These are phyloP conservation scores for Carpatolechia fugitivella DNA, from an alignment of 2,888 invertebrate species.

Conservation along the genomic window DNA sequence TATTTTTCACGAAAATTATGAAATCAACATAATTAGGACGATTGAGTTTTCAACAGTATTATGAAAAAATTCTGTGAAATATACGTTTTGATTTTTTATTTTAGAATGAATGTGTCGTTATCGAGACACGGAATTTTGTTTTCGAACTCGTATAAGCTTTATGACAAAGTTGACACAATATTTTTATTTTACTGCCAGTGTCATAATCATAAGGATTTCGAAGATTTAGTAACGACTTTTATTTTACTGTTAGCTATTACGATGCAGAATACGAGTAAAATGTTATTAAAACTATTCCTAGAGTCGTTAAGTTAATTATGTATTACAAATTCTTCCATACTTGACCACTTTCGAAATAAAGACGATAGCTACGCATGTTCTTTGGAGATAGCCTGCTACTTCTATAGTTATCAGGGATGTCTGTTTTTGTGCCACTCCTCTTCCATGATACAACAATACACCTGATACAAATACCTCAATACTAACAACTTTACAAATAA, in stretches of 20 bases:
- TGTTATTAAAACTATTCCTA: not conserved
- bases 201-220: constrained; percentile 4
- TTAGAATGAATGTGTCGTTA: constrained; percentile 10
- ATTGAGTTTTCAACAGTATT: constrained; percentile 33
- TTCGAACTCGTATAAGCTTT: constrained; percentile 3
- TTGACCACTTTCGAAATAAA: too few relatives aligned
- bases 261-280: not conserved
- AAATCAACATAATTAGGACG: constrained; percentile 43
- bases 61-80: constrained; percentile 26
- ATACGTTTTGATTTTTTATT: constrained; percentile 13
- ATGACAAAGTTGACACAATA: constrained; percentile 5
- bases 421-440: too few relatives aligned
- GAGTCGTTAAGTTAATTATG: not conserved
- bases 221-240: not conserved
- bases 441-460: too few relatives aligned
- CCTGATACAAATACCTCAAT: too few relatives aligned
- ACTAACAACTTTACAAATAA: too few relatives aligned
- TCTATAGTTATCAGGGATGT: too few relatives aligned
- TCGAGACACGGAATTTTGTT: constrained; percentile 9
- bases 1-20: constrained; percentile 52
- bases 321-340: too few relatives aligned
- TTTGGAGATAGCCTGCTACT: too few relatives aligned
- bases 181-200: constrained; percentile 5
- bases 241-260: not conserved
- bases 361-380: too few relatives aligned